Evolutionary conservation across 1,140 invertebrate genomes (phyloP).

Genomic region (Rhagoletis zephyria): DNA sequence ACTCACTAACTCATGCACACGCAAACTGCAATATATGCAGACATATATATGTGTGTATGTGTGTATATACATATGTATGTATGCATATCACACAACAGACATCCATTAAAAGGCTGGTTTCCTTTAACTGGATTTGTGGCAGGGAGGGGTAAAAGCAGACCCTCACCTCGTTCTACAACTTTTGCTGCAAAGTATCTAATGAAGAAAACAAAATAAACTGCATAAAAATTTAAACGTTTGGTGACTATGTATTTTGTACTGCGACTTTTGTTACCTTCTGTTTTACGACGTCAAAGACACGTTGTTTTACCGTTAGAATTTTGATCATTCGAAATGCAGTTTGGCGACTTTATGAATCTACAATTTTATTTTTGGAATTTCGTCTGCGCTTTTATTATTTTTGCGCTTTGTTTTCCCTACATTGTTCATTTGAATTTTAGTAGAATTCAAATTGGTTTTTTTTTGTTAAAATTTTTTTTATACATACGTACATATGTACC

Average conservation of each 20-base stretch:
- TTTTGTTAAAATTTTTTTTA: not conserved
- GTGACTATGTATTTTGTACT: not conserved
- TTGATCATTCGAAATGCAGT: constrained; percentile 57
- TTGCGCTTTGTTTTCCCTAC: not conserved
- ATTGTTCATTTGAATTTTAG: constrained; percentile 9
- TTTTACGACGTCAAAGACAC: constrained; percentile 39
- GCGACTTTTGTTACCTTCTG: not conserved
- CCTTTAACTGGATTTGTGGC: not conserved
- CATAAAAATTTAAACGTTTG: too few species aligned
- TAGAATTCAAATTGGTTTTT: not conserved
- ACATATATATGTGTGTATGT: too few species aligned
- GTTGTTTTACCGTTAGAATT: constrained; percentile 60
- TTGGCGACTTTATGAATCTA: not conserved
- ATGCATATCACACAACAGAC: not conserved
- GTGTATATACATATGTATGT: not conserved
- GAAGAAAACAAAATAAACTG: too few species aligned
- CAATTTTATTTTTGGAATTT: not conserved
- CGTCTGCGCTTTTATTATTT: not conserved
- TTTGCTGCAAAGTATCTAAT: too few species aligned
- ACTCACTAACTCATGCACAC: not conserved
- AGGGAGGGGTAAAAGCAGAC: too few species aligned
- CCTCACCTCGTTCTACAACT: too few species aligned
- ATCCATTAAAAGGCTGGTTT: not conserved
- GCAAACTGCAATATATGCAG: too few species aligned
- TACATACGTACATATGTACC: too few species aligned